These are phyloP conservation scores for Notothenia coriiceps DNA, from an alignment of 2,113 vertebrate species.

Conservation along the genomic window DNA sequence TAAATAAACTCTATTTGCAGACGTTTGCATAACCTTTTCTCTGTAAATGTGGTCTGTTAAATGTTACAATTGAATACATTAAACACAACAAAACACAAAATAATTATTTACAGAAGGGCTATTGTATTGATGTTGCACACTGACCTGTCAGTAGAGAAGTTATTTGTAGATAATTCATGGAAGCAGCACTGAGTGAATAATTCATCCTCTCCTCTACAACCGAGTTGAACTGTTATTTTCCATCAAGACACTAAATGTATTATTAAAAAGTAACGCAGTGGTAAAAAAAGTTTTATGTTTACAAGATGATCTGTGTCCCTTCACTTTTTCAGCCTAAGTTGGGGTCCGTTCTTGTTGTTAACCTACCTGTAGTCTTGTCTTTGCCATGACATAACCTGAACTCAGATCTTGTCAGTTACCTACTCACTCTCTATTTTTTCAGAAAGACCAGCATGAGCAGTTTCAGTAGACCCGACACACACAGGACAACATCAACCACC, in stretches of 20 bases:
- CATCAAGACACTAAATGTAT: not conserved
- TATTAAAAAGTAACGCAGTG: not conserved
- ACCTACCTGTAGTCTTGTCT: not conserved
- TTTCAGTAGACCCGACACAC: conserved; percentile 44
- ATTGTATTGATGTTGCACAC: not conserved
- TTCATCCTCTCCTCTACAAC: not conserved
- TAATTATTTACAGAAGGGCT: not conserved
- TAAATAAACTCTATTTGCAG: no score
- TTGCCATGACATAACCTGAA: not conserved
- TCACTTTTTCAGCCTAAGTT: not conserved
- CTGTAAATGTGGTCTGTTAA: no score
- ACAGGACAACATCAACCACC: conserved; percentile 52
- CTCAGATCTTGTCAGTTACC: not conserved
- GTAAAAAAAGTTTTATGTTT: not conserved
- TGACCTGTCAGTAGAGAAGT: not conserved
- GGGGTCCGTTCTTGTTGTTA: not conserved
- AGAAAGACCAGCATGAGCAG: conserved; percentile 60
- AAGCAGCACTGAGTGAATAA: not conserved
- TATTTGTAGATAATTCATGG: not conserved
- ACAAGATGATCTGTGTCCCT: not conserved
- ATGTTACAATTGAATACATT: no score
- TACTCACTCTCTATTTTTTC: not conserved
- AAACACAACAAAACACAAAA: no score
- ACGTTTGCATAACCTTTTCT: no score
- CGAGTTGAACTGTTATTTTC: not conserved